These are phyloP conservation scores for Lipotes vexillifer DNA, from an alignment of 2,113 vertebrate genomes.

Conservation along the genomic window DNA sequence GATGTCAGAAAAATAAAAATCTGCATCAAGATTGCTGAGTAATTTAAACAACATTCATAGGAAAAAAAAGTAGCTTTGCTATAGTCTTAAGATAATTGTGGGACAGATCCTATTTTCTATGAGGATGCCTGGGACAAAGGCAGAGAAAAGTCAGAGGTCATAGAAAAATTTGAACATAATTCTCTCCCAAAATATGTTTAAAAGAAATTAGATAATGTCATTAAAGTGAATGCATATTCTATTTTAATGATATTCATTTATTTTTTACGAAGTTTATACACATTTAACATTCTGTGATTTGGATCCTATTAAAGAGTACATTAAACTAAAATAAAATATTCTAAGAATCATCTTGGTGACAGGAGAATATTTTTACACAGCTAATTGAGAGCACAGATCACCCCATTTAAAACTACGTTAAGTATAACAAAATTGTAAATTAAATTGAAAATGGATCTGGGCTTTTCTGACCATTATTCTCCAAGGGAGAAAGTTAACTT, in stretches of 20 bases:
- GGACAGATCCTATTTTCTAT: background rate
- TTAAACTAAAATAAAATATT: slow-evolving; percentile 55
- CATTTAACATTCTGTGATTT: slow-evolving; percentile 45
- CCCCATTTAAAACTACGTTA: slow-evolving; percentile 35
- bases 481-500: background rate
- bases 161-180: slow-evolving; percentile 14
- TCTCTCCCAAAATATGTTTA: slow-evolving; percentile 44
- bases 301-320: slow-evolving; percentile 61
- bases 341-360: slow-evolving; percentile 46
- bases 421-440: slow-evolving; percentile 29
- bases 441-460: slow-evolving; percentile 15
- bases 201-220: slow-evolving; percentile 49
- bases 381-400: slow-evolving; percentile 68
- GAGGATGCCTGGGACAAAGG: background rate
- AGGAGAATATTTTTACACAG: slow-evolving; percentile 50
- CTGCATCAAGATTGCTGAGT: background rate
- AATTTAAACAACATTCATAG: background rate
- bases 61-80: background rate
- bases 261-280: slow-evolving; percentile 55
- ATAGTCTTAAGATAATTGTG: background rate
- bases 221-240: slow-evolving; percentile 47
- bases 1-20: background rate
- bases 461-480: slow-evolving; percentile 7
- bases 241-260: slow-evolving; percentile 55
- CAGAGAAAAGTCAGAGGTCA: background rate